Evolutionary conservation across 2,888 invertebrate genomes (phyloP).

Genomic region (Chouioia cunea): DNA sequence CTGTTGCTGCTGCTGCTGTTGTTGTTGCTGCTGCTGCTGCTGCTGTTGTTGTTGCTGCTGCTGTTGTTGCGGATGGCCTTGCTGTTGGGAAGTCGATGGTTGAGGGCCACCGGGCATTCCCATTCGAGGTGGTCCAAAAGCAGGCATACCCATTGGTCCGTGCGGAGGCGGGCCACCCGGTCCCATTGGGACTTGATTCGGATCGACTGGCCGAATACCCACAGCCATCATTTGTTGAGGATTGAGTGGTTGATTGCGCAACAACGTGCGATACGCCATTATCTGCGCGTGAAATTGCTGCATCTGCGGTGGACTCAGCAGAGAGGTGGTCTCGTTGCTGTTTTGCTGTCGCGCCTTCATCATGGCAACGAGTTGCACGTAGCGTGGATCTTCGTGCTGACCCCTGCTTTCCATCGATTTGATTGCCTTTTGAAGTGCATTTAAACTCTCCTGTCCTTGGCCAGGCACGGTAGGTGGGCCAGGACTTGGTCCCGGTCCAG

Average conservation of each 20-base stretch:
- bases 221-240: slow-evolving; percentile 80
- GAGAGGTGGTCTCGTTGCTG: slow-evolving; percentile 71
- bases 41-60: slow-evolving; percentile 27
- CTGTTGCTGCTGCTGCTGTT: slow-evolving; percentile 47
- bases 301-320: slow-evolving; percentile 84
- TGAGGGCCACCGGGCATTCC: slow-evolving; percentile 52
- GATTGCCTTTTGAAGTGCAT: slow-evolving; percentile 89
- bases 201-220: slow-evolving; percentile 60
- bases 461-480: slow-evolving; percentile 61
- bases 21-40: slow-evolving; percentile 4
- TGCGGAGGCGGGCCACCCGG: slow-evolving; percentile 54
- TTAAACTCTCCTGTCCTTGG: slow-evolving; percentile 83
- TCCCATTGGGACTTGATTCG: slow-evolving; percentile 57
- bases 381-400: slow-evolving; percentile 92
- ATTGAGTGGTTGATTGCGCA: slow-evolving; percentile 90
- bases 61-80: slow-evolving; percentile 16
- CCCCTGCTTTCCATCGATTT: slow-evolving; percentile 97
- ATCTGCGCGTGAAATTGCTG: slow-evolving; percentile 94
- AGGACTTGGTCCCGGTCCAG: slow-evolving; percentile 53
- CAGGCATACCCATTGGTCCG: slow-evolving; percentile 48
- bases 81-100: not conserved
- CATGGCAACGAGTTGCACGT: slow-evolving; percentile 87
- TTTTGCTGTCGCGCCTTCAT: slow-evolving; percentile 78
- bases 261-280: slow-evolving; percentile 91
- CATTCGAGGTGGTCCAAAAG: slow-evolving; percentile 53